Conservation (phyloP, 1,140 invertebrate genomes). For the Leptinotarsa defecta region DNA sequence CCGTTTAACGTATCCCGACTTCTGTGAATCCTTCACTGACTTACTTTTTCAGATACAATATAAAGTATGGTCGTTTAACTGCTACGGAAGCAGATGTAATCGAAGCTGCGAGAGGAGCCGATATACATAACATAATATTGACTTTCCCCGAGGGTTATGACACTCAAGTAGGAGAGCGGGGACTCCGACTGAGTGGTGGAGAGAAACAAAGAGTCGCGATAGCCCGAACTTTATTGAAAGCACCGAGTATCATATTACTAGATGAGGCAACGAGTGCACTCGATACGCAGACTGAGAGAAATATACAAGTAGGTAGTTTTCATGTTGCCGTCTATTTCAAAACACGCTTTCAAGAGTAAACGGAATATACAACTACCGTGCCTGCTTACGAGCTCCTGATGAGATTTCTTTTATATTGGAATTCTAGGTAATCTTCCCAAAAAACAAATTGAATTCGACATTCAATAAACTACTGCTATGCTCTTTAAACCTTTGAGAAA, state of each 20-base stretch:
- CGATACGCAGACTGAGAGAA: constrained; percentile 82
- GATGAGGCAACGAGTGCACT: constrained; percentile 90
- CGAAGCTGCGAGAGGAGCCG: constrained; percentile 85
- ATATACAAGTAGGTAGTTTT: constrained; percentile 66
- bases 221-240: constrained; percentile 86
- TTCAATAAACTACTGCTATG: no score
- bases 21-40: no score
- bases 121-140: constrained; percentile 91
- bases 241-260: constrained; percentile 75
- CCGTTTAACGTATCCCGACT: no score
- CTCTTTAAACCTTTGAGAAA: no score
- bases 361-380: no score
- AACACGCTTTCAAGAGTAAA: no score
- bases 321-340: background rate
- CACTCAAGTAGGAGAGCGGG: constrained; percentile 82
- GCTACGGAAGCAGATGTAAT: constrained; percentile 84
- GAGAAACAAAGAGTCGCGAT: constrained; percentile 95
- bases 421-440: no score
- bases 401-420: no score
- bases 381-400: no score
- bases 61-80: constrained; percentile 85
- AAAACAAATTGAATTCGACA: no score
- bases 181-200: constrained; percentile 81
- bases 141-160: constrained; percentile 89
- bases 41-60: constrained; percentile 78